Evolutionary conservation across 2,888 invertebrate genomes (phyloP).

Genomic region (Cephonodes hylas): DNA sequence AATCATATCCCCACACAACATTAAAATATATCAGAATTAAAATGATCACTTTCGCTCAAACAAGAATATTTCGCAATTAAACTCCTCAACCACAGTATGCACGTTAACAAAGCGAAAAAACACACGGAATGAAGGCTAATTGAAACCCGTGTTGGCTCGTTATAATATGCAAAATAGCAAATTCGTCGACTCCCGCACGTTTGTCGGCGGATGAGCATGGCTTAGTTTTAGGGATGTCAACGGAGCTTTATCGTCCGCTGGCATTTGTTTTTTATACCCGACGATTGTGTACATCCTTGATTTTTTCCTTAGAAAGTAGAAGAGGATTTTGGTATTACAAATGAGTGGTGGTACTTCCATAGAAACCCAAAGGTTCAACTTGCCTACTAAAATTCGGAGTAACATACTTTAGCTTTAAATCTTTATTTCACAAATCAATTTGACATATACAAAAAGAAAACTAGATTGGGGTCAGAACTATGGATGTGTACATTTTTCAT

Average conservation of each 20-base stretch:
- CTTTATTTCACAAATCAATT: too few relatives aligned
- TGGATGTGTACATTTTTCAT: too few relatives aligned
- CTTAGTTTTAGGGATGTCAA: conserved; percentile 1
- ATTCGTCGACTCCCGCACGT: neutral
- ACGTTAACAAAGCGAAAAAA: conserved; percentile 30
- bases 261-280: neutral
- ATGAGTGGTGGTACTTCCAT: neutral
- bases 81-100: neutral
- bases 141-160: conserved; percentile 39
- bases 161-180: conserved; percentile 36
- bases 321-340: neutral
- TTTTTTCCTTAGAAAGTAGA: too few relatives aligned
- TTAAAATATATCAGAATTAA: too few relatives aligned
- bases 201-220: neutral
- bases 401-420: too few relatives aligned
- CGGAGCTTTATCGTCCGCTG: neutral
- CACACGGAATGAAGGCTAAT: conserved; percentile 31
- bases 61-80: neutral
- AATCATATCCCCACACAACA: too few relatives aligned
- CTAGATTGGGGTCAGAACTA: too few relatives aligned
- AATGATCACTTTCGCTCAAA: neutral
- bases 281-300: neutral
- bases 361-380: too few relatives aligned
- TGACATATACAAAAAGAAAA: too few relatives aligned
- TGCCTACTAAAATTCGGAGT: too few relatives aligned